phyloP scores from a whole-genome alignment of 2,888 invertebrate species.

The Scaeva pyrastri region DNA sequence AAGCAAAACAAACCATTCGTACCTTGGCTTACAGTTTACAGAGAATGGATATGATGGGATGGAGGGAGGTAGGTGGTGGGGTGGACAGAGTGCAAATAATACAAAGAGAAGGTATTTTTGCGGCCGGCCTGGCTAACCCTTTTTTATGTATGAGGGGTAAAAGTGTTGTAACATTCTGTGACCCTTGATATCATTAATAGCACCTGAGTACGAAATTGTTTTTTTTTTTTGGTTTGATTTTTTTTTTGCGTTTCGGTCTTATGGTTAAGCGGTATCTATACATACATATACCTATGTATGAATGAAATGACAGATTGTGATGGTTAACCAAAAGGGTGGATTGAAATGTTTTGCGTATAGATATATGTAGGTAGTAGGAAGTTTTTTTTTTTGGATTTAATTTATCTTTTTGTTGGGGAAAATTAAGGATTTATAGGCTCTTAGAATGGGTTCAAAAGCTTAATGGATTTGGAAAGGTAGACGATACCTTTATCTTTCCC shows the following conservation, averaged over 20 bases:
- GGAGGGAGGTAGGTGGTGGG: neutral
- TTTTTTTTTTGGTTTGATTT: slow-evolving; percentile 9
- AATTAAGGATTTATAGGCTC: slow-evolving; percentile 22
- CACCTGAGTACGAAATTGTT: slow-evolving; percentile 59
- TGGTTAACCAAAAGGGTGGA: slow-evolving; percentile 30
- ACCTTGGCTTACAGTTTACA: slow-evolving; percentile 25
- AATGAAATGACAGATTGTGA: slow-evolving; percentile 34
- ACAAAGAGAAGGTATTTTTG: slow-evolving; percentile 31
- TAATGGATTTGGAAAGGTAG: neutral
- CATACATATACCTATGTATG: neutral
- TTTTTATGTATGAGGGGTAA: slow-evolving; percentile 28
- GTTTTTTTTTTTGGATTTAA: neutral
- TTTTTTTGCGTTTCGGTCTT: neutral
- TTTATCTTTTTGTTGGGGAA: neutral
- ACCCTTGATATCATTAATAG: slow-evolving; percentile 69
- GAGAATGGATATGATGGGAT: neutral
- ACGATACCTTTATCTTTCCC: neutral
- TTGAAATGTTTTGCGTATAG: neutral
- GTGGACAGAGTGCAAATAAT: neutral
- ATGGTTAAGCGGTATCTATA: neutral
- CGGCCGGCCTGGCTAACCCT: slow-evolving; percentile 34
- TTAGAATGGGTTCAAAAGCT: slow-evolving; percentile 19
- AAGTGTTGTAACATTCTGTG: slow-evolving; percentile 46
- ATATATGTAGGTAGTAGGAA: neutral
- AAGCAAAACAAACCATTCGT: slow-evolving; percentile 19